phyloP scores from a whole-genome alignment of 2,888 invertebrate genomes.

The Coelinius sp. region DNA sequence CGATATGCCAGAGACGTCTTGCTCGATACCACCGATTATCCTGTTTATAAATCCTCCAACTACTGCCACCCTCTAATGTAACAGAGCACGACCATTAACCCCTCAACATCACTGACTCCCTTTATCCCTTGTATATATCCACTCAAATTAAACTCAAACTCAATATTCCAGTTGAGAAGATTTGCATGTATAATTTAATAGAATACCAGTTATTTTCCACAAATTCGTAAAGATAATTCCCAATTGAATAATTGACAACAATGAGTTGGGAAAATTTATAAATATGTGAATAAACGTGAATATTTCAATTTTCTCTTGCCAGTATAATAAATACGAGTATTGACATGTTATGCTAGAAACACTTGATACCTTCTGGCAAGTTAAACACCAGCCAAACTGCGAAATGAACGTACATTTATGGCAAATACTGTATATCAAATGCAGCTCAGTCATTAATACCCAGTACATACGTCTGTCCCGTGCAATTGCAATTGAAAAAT shows the following conservation, averaged over 20 bases:
- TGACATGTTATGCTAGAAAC: slow-evolving; percentile 27
- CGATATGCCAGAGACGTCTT: slow-evolving; percentile 55
- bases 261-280: not conserved
- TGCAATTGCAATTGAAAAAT: not conserved
- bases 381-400: slow-evolving; percentile 32
- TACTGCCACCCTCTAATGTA: slow-evolving; percentile 31
- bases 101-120: not conserved
- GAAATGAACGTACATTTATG: slow-evolving; percentile 40
- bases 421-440: not conserved
- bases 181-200: slow-evolving; percentile 29
- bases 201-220: not conserved
- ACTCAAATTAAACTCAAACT: slow-evolving; percentile 15
- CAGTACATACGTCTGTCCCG: not conserved
- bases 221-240: no score
- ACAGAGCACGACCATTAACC: slow-evolving; percentile 33
- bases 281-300: slow-evolving; percentile 20
- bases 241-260: no score
- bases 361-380: slow-evolving; percentile 10
- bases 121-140: not conserved
- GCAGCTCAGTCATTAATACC: not conserved
- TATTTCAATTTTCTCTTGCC: slow-evolving; percentile 19
- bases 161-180: slow-evolving; percentile 22
- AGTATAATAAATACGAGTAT: slow-evolving; percentile 28
- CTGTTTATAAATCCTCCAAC: slow-evolving; percentile 58
- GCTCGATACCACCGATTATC: slow-evolving; percentile 59